These are phyloP conservation scores for Bos taurus DNA, from an alignment of 2,113 vertebrate species.

Conservation along the genomic window DNA sequence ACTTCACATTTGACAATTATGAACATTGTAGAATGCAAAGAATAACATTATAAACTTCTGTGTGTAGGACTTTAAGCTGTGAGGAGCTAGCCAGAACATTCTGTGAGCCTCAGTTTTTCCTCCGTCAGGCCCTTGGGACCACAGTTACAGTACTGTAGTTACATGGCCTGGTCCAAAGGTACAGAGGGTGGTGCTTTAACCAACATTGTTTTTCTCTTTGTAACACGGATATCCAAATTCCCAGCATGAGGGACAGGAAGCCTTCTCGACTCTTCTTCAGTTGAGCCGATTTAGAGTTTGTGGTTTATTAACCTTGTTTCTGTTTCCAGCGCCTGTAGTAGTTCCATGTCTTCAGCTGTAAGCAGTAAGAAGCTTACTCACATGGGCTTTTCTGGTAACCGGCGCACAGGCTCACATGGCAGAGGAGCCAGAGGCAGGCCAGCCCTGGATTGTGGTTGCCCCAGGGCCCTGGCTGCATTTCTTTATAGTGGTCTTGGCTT, in stretches of 20 bases:
- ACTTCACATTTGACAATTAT: neutral
- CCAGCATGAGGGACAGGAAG: neutral
- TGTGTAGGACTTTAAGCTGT: neutral
- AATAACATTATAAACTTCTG: neutral
- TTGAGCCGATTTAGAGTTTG: neutral
- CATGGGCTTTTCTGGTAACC: neutral
- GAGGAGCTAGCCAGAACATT: neutral
- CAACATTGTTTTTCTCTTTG: neutral
- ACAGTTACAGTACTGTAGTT: neutral
- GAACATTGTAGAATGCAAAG: neutral
- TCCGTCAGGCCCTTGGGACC: neutral
- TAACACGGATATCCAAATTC: neutral
- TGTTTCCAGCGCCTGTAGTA: neutral
- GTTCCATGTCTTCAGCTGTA: neutral
- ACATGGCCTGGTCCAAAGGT: neutral
- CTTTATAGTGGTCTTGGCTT: neutral
- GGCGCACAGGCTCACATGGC: neutral
- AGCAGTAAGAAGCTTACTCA: neutral
- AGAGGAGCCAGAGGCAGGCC: neutral
- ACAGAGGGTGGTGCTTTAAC: neutral
- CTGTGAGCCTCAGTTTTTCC: neutral
- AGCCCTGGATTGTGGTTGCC: neutral
- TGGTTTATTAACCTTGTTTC: neutral
- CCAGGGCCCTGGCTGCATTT: neutral
- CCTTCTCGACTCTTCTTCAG: neutral